Evolutionary conservation across 2,888 invertebrate species (phyloP), one percentile per base, ranked within the genome.

Genomic region (Diogma glabrata): DNA sequence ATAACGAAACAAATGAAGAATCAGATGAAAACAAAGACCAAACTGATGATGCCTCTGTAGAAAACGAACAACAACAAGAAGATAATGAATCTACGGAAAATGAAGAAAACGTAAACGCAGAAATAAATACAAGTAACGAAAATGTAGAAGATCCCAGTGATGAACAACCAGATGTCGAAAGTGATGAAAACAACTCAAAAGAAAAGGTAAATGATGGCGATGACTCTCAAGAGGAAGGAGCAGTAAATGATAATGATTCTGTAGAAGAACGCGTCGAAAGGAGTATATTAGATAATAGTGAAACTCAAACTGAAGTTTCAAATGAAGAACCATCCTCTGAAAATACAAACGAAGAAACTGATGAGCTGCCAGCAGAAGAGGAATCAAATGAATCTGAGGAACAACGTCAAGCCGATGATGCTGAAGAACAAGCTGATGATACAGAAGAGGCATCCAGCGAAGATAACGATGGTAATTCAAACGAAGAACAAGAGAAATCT

Each of bases 71-170:
- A 12, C 38, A 50, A 19, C 24, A 50, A 45, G 36, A 47, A 9
- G 64, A 62, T 60, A 63, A 63, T 60, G 63, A 61, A 60, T 63
- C 57, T 58, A 60, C 62, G 59, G 61, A 58, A 51, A 60, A 59
- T 67, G 73, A 73, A 67, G 70, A 68, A 69, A 75, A 75, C 70
- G 66, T 57, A 47, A 55, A 57, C 55, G 53, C 51, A 33, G 56
- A 53, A 53, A 53, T 54, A 50, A 51, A 54, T 52, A 56, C 54
- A 50, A 53, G 40, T 52, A 55, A 57, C 54, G 55, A 57, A 54
- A 55, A 56, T 17, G 12, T 43, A 51, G 57, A 60, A 50, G 60
- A 57, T 51, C 67, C 62, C 17, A 61, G 61, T 51, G 57, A 24
- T 20, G 33, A 50, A 45, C 24, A 53, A 4, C 55, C 57, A 40